Conservation (phyloP, 2,888 invertebrate species). For the Ophioninae sp. region DNA sequence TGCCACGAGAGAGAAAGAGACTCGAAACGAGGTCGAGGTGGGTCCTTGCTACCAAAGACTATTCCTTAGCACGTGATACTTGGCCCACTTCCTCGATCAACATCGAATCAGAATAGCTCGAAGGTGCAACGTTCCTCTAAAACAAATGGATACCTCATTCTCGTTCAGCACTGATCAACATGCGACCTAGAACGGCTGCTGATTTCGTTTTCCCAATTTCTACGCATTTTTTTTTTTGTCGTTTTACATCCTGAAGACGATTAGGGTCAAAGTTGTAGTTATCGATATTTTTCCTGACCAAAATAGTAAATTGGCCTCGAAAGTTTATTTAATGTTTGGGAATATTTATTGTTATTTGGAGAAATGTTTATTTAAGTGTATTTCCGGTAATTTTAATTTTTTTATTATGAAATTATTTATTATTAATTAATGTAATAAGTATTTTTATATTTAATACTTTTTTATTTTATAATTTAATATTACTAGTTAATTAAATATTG, state of each 20-base stretch:
- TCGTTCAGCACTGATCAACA: not conserved
- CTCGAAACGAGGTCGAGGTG: constrained; percentile 32
- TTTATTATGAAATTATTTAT: too few relatives aligned
- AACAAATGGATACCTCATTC: not conserved
- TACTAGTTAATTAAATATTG: too few relatives aligned
- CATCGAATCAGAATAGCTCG: constrained; percentile 24
- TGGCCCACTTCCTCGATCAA: constrained; percentile 51
- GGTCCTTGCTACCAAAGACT: constrained; percentile 21
- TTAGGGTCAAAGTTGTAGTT: too few relatives aligned
- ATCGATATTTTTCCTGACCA: too few relatives aligned
- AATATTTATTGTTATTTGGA: too few relatives aligned
- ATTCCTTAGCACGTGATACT: constrained; percentile 29
- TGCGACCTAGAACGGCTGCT: not conserved
- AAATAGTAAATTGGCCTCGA: too few relatives aligned
- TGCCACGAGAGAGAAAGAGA: not conserved
- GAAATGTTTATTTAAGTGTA: too few relatives aligned
- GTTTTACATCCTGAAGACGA: not conserved
- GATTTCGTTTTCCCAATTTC: not conserved
- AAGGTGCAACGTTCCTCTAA: not conserved
- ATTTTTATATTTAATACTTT: too few relatives aligned
- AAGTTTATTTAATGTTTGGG: too few relatives aligned
- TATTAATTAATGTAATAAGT: too few relatives aligned
- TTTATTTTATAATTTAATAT: too few relatives aligned
- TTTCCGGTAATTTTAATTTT: too few relatives aligned
- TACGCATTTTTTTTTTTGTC: not conserved